Evolutionary conservation across 1,140 invertebrate genomes (phyloP), one percentile per base, ranked within the genome.

Genomic region (Temnothorax longispinosus): DNA sequence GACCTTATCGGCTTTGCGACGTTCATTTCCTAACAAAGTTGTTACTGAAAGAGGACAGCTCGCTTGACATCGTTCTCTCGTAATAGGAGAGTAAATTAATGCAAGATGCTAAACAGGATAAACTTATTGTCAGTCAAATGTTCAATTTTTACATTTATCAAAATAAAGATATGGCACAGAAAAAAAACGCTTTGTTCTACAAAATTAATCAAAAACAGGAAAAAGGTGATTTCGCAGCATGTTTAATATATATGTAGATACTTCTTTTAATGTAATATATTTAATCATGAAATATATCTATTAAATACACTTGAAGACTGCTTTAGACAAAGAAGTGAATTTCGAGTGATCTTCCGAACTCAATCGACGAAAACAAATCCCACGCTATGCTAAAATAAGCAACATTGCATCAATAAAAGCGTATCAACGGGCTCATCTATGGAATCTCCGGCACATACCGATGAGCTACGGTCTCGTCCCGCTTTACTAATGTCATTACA

Each of bases 401-500:
- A 60, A 27, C 21, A 78, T 38, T 65, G 88, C 90, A 92, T 93
- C 92, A 93, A 91, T 89, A 90, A 90, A 62, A 86, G 85, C 86
- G 58, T 94, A 94, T 94, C 93, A 87, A 88, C 81, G 87, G 86
- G 86, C 52, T 92, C 92, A 94, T 93, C 93, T 93, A 87, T 90
- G 90, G 92, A 93, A 93, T 93, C 88, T 93, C 87, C 88, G 88
- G 92, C 38, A 41, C 52, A 89, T 84, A 90, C 88, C 91, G 91
- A 94, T 93, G 93, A 94, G 91, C 88, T 92, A 93, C 92, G 89
- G 88, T 90, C 91, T 87, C 89, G 93, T 91, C 92, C 89, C 90
- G 89, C 89, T 87, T 94, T 94, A 94, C 93, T 92, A 91, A 94
- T 94, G 94, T 94, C 91, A 94, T 94, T 94, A 93, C 92, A 71